Evolutionary conservation across 2,888 invertebrate species (phyloP), one percentile per base, ranked within the genome.

Genomic region (Proisotoma minuta): DNA sequence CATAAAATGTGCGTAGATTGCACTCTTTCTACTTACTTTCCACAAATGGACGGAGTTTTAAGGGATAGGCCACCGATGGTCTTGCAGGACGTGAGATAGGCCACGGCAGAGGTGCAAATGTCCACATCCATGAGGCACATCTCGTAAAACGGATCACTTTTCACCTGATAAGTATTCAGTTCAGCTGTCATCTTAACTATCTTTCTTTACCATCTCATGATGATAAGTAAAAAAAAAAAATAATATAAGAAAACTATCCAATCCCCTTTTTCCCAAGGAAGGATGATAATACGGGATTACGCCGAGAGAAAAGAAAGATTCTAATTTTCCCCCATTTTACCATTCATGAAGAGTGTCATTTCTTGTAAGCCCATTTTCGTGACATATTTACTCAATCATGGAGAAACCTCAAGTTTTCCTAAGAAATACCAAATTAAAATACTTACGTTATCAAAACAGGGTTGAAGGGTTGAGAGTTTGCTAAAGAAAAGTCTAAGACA

Each of bases 1-100:
- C n/a, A n/a, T n/a, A n/a, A n/a, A n/a, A n/a, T n/a, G n/a, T n/a
- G n/a, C n/a, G n/a, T n/a, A n/a, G n/a, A n/a, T n/a, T n/a, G n/a
- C n/a, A n/a, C n/a, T n/a, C n/a, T n/a, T n/a, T n/a, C 23, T 43
- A 28, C 86, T 82, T 76, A 89, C 89, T 83, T 85, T 72, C 89
- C 84, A 76, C 92, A 93, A 69, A 82, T 83, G 74, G 88, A 87
- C 0, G 92, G 92, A 72, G 91, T 86, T 73, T 88, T 83, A 28
- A 91, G 81, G 47, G 88, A 88, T 51, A 88, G 85, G 75, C 88
- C 87, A 49, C 85, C 82, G 66, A 83, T 39, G 82, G 79, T 76
- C 18, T 43, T 56, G 27, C 95, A 96, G 60, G 87, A 83, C 75
- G 88, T 85, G 68, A 88, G 85, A 78, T 95, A 96, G 0, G 90